Evolutionary conservation across 2,888 invertebrate species (phyloP), one percentile per base, ranked within the genome.

Genomic region (Trissolcus japonicus): DNA sequence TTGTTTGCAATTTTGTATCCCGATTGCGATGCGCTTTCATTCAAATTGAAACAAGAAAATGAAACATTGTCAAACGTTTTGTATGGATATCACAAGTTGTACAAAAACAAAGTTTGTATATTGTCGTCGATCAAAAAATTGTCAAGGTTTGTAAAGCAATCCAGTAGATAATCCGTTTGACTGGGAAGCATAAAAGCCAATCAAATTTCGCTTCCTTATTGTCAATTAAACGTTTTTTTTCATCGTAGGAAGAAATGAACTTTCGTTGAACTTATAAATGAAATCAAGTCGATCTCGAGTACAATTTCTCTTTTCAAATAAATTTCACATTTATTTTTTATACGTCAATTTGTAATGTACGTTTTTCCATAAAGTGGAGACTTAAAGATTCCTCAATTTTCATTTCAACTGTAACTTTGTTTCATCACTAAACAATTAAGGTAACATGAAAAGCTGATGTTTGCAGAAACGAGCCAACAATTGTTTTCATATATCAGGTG

Each of bases 151-250:
- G 53, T 65, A 62, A 63, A 68, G 77, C 77, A 77, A 77, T 77
- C 77, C 77, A 65, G 68, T 77, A 73, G 77, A 77, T 67, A 67
- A 66, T 72, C 76, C 77, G 67, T 73, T 77, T 73, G 77, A 68
- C 63, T 63, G 63, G 43, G 48, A 61, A 50, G 57, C 57, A 41
- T 19, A 43, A 13, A 57, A 29, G 54, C 43, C 51, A 29, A 50
- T 35, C 35, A 54, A 14, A 7, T 59, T 59, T 54, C 17, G 61
- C 67, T 74, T 61, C 66, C 66, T 55, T 71, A 35, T 53, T 63
- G 14, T 48, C 41, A 55, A 41, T 73, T 73, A 56, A 61, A 50
- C 13, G 6, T 25, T 54, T 59, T n/a, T 16, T 29, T 19, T 14
- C 46, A 6, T 9, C 35, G 35, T 35, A 35, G 11, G 67, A 61